Conservation (phyloP, 2,797 vertebrate genomes). For the Mormyrops attenuatus region DNA sequence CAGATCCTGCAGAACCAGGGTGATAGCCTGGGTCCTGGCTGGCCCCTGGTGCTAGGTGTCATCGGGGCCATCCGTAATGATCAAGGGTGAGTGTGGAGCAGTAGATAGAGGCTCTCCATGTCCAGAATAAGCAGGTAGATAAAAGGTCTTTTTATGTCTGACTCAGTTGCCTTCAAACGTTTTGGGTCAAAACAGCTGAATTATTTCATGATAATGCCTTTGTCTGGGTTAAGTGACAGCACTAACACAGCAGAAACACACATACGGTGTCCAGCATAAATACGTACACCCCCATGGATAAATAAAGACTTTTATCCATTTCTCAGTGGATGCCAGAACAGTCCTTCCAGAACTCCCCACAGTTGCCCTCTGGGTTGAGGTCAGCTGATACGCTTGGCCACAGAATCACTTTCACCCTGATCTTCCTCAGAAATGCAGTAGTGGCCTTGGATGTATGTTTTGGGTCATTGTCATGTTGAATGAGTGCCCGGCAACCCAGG, state of each 20-base stretch:
- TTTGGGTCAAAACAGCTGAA: background rate
- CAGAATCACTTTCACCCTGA: background rate
- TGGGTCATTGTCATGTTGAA: background rate
- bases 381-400: background rate
- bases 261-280: no score
- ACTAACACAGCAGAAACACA: background rate
- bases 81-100: slow-evolving; percentile 77
- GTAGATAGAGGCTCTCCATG: background rate
- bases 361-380: no score
- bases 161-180: background rate
- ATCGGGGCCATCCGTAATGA: slow-evolving; percentile 97
- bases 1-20: slow-evolving; percentile 97
- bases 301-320: no score
- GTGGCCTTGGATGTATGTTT: background rate
- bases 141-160: background rate
- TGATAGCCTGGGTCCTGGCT: slow-evolving; percentile 90
- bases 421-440: no score
- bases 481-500: background rate
- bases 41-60: slow-evolving; percentile 93
- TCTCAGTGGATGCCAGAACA: no score
- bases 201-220: background rate
- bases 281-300: no score
- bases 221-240: background rate
- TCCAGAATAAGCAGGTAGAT: background rate
- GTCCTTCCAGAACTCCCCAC: background rate